Evolutionary conservation across 92 coral and sea anemone genomes (phyloP).

Genomic region (Epizoanthus scotinus): DNA sequence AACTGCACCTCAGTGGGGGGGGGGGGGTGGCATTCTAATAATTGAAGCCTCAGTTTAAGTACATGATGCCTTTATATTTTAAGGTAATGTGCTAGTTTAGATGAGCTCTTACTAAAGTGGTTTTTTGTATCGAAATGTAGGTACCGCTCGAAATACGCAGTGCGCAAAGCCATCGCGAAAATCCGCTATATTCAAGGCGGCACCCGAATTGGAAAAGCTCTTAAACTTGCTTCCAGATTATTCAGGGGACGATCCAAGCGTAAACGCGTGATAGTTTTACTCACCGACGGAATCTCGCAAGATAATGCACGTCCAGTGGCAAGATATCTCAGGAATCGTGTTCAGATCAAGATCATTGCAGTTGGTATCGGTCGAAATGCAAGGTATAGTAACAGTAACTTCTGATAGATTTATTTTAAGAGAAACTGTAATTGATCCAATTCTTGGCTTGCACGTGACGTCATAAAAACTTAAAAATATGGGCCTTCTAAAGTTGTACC

Average conservation of each 20-base stretch:
- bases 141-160: constrained; percentile 12
- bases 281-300: constrained; percentile 64
- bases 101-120: no score
- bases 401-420: no score
- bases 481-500: no score
- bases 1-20: no score
- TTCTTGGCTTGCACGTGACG: no score
- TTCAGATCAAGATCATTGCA: constrained; percentile 9
- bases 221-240: constrained; percentile 26
- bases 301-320: constrained; percentile 59
- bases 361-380: constrained; percentile 20
- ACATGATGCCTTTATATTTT: no score
- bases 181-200: constrained; percentile 59
- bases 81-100: no score
- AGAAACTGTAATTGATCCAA: no score
- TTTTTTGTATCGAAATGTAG: not conserved
- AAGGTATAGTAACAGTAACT: not conserved
- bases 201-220: constrained; percentile 63
- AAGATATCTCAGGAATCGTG: constrained; percentile 47
- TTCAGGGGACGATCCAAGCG: constrained; percentile 51
- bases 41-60: no score
- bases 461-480: no score
- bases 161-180: constrained; percentile 45
- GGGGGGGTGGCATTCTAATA: no score
- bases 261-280: constrained; percentile 42